Conservation (phyloP, 1,140 invertebrate species). For the Zelostemma sp. region DNA sequence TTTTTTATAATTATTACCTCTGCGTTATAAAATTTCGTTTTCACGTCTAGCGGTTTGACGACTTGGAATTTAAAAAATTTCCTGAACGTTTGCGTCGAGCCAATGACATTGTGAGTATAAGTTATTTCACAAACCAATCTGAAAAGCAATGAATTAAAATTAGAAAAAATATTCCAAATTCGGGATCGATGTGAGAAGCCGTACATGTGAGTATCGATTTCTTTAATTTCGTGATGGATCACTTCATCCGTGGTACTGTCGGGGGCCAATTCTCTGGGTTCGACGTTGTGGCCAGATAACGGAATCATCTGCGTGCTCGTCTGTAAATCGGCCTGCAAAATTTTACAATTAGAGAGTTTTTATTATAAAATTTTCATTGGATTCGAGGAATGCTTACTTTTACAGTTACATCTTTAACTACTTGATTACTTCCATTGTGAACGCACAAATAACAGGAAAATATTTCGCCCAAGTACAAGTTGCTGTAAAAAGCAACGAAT, state of each 20-base stretch:
- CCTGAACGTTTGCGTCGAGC: constrained; percentile 82
- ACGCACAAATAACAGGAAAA: constrained; percentile 98
- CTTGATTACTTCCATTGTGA: constrained; percentile 91
- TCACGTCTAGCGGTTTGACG: constrained; percentile 96
- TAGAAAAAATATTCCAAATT: not conserved
- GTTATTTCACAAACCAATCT: constrained; percentile 96
- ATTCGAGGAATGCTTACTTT: constrained; percentile 72
- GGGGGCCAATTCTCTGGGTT: constrained; percentile 78
- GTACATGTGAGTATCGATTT: constrained; percentile 96
- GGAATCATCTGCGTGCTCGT: constrained; percentile 89
- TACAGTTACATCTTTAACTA: constrained; percentile 84
- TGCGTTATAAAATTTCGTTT: constrained; percentile 98
- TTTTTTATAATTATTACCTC: constrained; percentile 73
- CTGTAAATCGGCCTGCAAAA: constrained; percentile 87
- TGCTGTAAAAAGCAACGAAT: constrained; percentile 70
- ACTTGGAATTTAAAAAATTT: constrained; percentile 99
- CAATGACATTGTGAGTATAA: constrained; percentile 80
- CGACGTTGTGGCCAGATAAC: constrained; percentile 77
- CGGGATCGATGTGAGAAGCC: constrained; percentile 4
- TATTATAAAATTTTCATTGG: constrained; percentile 6
- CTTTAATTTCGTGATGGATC: constrained; percentile 98
- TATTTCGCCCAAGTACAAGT: constrained; percentile 93
- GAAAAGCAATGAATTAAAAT: constrained; percentile 57
- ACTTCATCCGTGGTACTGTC: constrained; percentile 93
- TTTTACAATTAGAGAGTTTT: constrained; percentile 16